Conservation (phyloP, 2,797 vertebrate genomes). For the Echiichthys vipera region DNA sequence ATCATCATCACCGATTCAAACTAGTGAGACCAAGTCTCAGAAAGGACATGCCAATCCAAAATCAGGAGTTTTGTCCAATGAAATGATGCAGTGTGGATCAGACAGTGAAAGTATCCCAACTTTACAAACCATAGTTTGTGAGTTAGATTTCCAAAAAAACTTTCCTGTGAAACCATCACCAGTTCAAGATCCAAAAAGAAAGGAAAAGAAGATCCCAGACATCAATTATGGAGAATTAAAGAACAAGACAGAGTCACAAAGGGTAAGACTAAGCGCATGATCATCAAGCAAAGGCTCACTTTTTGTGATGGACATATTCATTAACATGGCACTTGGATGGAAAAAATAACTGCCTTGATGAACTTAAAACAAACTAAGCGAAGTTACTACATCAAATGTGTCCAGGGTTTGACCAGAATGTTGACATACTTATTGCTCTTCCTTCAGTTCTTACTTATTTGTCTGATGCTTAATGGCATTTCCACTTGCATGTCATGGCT, state of each 20-base stretch:
- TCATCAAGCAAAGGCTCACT: conserved; percentile 24
- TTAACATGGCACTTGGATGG: conserved; percentile 54
- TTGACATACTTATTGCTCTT: not conserved
- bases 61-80: conserved; percentile 12
- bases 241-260: conserved; percentile 79
- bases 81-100: conserved; percentile 9
- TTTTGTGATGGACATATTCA: conserved; percentile 38
- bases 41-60: conserved; percentile 21
- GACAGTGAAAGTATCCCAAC: conserved; percentile 25
- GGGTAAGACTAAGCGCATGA: conserved; percentile 87
- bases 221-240: conserved; percentile 72
- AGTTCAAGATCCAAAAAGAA: conserved; percentile 47
- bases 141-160: conserved; percentile 44
- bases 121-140: conserved; percentile 27
- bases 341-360: conserved; percentile 35
- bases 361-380: conserved; percentile 48
- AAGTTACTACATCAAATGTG: not conserved
- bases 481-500: conserved; percentile 45
- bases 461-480: not conserved
- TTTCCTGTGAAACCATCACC: conserved; percentile 72
- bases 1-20: not conserved
- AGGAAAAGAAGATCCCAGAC: conserved; percentile 46
- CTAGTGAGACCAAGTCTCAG: conserved; percentile 21
- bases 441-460: not conserved
- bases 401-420: not conserved